Conservation (phyloP, 2,888 invertebrate species). For the Panorpa germanica region DNA sequence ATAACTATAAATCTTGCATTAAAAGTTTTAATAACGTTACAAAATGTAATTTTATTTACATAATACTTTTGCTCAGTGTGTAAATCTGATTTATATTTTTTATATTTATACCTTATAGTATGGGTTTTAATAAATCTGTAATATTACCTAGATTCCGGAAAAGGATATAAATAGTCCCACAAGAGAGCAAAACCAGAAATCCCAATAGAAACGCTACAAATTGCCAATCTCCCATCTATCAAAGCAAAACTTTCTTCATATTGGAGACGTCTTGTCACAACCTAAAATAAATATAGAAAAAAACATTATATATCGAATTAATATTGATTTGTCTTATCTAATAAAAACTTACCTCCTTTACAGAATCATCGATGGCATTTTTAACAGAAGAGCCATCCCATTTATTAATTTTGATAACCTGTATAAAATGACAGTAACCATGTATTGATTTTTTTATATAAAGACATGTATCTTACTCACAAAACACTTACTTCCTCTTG, state of each 20-base stretch:
- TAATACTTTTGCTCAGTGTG: no score
- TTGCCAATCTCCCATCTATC: conserved; percentile 76
- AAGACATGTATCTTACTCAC: no score
- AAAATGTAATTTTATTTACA: no score
- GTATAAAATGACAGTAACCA: no score
- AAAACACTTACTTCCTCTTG: no score
- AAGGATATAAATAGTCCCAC: conserved; percentile 93
- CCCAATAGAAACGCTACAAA: conserved; percentile 83
- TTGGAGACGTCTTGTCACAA: conserved; percentile 69
- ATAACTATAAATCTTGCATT: no score
- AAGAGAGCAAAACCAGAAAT: conserved; percentile 84
- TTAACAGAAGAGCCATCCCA: conserved; percentile 98
- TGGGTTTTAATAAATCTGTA: no score
- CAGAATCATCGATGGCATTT: conserved; percentile 94
- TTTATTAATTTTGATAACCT: conserved; percentile 71
- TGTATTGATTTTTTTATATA: no score
- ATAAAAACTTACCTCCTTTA: conserved; percentile 53
- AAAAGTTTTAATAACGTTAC: no score
- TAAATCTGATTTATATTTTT: no score
- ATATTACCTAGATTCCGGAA: conserved; percentile 76
- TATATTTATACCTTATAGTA: no score
- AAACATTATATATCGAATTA: no score
- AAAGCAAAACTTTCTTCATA: conserved; percentile 78
- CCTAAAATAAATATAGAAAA: conserved; percentile 39
- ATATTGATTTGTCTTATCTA: conserved; percentile 1